Evolutionary conservation across 2,797 vertebrate genomes (phyloP).

Genomic region (Lepidocolaptes lacrymiger): DNA sequence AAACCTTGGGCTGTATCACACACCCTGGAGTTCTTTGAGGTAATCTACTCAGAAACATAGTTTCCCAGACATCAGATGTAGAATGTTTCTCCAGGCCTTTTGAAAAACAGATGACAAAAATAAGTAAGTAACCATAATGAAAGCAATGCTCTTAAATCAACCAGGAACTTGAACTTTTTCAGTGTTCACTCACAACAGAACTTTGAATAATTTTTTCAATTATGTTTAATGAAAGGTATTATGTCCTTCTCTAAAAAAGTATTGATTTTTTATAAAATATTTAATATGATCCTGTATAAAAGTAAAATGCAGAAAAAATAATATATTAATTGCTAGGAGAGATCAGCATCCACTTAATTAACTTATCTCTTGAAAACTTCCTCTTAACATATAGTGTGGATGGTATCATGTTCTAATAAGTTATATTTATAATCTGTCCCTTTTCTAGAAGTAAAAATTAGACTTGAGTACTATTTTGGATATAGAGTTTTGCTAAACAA

Average conservation of each 20-base stretch:
- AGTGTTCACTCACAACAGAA: background rate
- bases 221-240: background rate
- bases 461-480: background rate
- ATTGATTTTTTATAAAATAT: background rate
- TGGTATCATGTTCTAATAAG: background rate
- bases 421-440: constrained; percentile 34
- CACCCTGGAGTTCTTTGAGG: background rate
- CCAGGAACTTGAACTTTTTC: background rate
- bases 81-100: background rate
- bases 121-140: background rate
- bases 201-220: background rate
- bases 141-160: background rate
- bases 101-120: background rate
- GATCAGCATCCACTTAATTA: background rate
- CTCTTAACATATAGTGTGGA: background rate
- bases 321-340: background rate
- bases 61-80: background rate
- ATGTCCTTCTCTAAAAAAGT: background rate
- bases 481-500: constrained; percentile 14
- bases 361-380: background rate
- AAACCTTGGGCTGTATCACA: background rate
- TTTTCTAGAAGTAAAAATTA: constrained; percentile 12
- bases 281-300: background rate
- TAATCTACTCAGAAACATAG: background rate
- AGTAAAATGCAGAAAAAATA: background rate